Evolutionary conservation across 1,140 invertebrate genomes (phyloP).

Genomic region (Cataglyphis hispanica): DNA sequence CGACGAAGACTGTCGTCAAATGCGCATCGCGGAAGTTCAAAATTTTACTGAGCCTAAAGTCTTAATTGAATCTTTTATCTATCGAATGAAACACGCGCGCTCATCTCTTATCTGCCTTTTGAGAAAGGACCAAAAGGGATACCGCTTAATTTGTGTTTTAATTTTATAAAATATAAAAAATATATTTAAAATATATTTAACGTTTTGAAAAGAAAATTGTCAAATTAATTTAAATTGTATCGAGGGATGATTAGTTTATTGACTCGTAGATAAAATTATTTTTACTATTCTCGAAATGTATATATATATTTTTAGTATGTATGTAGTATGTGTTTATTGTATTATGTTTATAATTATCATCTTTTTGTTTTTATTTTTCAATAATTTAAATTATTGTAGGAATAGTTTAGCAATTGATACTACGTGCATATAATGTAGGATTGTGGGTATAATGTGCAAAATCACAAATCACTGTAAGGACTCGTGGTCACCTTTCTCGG

Average conservation of each 20-base stretch:
- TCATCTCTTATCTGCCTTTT: not conserved
- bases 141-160: not conserved
- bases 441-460: not conserved
- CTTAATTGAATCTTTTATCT: not conserved
- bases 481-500: not conserved
- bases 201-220: not conserved
- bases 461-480: not conserved
- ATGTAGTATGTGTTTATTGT: not conserved
- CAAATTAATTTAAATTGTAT: not conserved
- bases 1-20: not conserved
- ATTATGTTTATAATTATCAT: slow-evolving; percentile 11
- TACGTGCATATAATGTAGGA: not conserved
- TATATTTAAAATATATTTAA: not conserved
- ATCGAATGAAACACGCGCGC: not conserved
- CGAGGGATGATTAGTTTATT: not conserved
- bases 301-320: slow-evolving; percentile 5
- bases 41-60: not conserved
- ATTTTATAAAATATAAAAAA: not conserved
- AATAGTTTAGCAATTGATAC: not conserved
- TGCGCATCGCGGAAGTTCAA: not conserved
- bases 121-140: not conserved
- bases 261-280: not conserved
- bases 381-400: not conserved
- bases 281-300: not conserved
- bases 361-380: not conserved